phyloP scores from a whole-genome alignment of 2,888 invertebrate genomes.

The Listrodromus nycthemerus region DNA sequence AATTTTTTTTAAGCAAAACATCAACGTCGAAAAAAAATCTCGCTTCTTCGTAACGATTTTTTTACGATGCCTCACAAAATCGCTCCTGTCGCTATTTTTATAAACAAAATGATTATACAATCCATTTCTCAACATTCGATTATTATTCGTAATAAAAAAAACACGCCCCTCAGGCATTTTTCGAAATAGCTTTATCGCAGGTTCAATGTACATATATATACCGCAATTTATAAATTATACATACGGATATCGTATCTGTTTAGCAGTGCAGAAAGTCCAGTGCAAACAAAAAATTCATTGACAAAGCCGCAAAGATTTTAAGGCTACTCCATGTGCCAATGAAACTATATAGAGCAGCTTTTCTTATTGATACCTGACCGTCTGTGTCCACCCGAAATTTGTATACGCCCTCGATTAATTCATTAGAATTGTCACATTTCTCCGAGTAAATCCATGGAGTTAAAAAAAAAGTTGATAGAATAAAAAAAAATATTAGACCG shows the following conservation, averaged over 20 bases:
- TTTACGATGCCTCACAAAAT: slow-evolving; percentile 48
- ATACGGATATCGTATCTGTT: slow-evolving; percentile 24
- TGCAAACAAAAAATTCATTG: neutral
- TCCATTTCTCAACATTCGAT: neutral
- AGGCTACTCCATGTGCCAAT: slow-evolving; percentile 63
- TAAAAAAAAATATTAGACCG: slow-evolving; percentile 27
- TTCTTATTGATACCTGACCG: slow-evolving; percentile 54
- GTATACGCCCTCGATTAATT: slow-evolving; percentile 54
- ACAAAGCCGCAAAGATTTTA: neutral
- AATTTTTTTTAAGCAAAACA: neutral
- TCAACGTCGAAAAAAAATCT: slow-evolving; percentile 13
- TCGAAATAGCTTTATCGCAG: neutral
- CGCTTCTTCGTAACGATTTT: slow-evolving; percentile 48
- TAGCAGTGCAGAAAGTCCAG: slow-evolving; percentile 16
- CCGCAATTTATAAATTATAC: slow-evolving; percentile 49
- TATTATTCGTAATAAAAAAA: neutral
- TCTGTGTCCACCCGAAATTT: slow-evolving; percentile 52
- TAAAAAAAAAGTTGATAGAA: slow-evolving; percentile 22
- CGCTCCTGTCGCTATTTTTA: slow-evolving; percentile 65
- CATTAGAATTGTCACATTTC: slow-evolving; percentile 22
- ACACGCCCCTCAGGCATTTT: slow-evolving; percentile 18
- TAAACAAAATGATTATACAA: slow-evolving; percentile 44
- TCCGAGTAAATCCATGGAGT: slow-evolving; percentile 43
- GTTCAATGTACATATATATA: slow-evolving; percentile 54
- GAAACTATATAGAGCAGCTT: slow-evolving; percentile 58